Base-by-base conservation (phyloP, 2,113 vertebrate species). In the Rostratula benghalensis region DNA sequence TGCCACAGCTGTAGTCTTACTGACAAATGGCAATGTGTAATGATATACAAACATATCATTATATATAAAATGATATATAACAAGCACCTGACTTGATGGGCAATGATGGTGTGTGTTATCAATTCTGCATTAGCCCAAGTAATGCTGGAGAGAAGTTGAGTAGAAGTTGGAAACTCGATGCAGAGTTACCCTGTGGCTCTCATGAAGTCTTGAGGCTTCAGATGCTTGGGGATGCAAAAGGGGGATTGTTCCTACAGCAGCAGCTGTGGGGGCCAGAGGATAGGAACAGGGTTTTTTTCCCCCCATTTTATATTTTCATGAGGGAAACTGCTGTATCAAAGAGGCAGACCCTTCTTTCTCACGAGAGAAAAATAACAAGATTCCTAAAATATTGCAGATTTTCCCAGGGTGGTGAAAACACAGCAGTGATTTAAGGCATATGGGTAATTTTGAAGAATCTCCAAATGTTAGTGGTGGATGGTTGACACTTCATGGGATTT, bases 251-350 rank as follows among this genome's bases (percentile, higher is more conserved):
- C 1, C 75, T 35, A 4, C 28, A 33, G 79, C 41, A 33, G 46
- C 8, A 50, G 48, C 46, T 48, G 30, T 77, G 50, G 54, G 11
- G 37, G 31, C 33, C 11, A 13, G 70, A 23, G 53, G 22, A 25
- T 13, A 33, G 39, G 50, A 74, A 41, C 8, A 27, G 43, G 8
- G 9, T 20, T 2, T 21, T 57, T 39, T 37, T n/a, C n/a, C 25
- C 19, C 61, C 51, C 9, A 7, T 10, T 8, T 28, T 2, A 0
- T 25, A 3, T 25, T 83, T 79, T 53, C 27, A 2, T 57, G 4
- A 28, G 31, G 30, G 56, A 41, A 74, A 17, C 18, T 21, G 35
- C 45, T 86, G 8, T 30, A 20, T 61, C 18, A 13, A 35, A 41
- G 60, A 37, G 41, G 7, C 61, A 67, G 24, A 57, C 46, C 22